phyloP scores from a whole-genome alignment of 2,888 invertebrate species.

The Antheraea assamensis region DNA sequence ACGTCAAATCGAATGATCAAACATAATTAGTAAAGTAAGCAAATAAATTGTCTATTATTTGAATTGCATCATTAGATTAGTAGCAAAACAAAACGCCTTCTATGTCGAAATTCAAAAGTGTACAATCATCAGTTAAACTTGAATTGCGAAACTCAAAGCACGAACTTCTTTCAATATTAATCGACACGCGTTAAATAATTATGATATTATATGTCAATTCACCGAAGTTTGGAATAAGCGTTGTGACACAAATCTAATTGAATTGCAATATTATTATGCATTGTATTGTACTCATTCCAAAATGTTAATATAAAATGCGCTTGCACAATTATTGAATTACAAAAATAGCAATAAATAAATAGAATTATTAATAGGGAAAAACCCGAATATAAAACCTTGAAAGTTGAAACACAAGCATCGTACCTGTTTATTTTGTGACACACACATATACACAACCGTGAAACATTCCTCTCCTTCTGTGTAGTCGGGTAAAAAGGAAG shows the following conservation, averaged over 20 bases:
- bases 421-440: too few species aligned
- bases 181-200: not conserved
- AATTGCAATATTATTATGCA: not conserved
- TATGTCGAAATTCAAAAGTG: constrained; percentile 9
- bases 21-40: not conserved
- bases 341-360: too few species aligned
- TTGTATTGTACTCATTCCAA: too few species aligned
- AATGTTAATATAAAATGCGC: too few species aligned
- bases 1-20: not conserved
- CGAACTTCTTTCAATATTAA: not conserved
- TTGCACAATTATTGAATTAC: not conserved
- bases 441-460: too few species aligned
- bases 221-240: not conserved
- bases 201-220: not conserved
- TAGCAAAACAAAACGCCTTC: not conserved
- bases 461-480: too few species aligned
- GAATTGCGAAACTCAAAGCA: not conserved
- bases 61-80: not conserved
- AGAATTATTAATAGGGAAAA: too few species aligned
- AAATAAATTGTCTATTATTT: not conserved
- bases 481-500: too few species aligned
- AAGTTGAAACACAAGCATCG: too few species aligned
- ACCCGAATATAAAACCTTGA: too few species aligned
- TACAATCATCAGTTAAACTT: not conserved
- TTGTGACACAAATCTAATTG: not conserved